Base-by-base conservation (phyloP, 2,888 invertebrate species). In the Patella ulyssiponensis region DNA sequence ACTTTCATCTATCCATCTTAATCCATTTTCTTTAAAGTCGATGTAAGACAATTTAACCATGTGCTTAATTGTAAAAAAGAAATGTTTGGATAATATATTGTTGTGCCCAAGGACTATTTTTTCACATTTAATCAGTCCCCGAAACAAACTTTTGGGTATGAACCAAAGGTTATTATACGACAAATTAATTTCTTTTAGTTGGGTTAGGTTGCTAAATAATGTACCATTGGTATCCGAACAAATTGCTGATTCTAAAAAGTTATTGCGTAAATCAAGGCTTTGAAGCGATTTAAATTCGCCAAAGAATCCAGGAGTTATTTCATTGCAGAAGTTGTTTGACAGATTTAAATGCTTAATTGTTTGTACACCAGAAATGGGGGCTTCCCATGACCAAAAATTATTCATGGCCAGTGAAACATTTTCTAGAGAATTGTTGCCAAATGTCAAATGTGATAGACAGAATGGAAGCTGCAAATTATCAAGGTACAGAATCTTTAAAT, bases 291-390 rank as follows among this genome's bases (percentile, higher is more conserved):
- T 20, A 12, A 80, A 70, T 3, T 54, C 52, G 2, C 33, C 9
- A 33, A 80, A 80, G 69, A 80, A 80, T 2, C 11, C 27, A 5
- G 56, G 17, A 3, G 70, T 56, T 0, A 77, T 74, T 11, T 54
- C 7, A 14, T 52, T 11, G 12, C 72, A 74, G 33, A 53, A 72
- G 56, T 69, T 78, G 17, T 72, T 74, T 1, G 72, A 54, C 15
- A 80, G 15, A 23, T 78, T 71, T 15, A 80, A 52, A 20, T 20
- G 20, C 5, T 11, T 15, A 11, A 80, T 72, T 11, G 52, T 74
- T 23, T 74, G 23, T 2, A 80, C 73, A 0, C 77, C 77, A 5
- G n/a, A n/a, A 56, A 80, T 20, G 1, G 80, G 78, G n/a, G 78
- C 80, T 9, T 70, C 54, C 51, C 73, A 64, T 3, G 53, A 14